A percentile compares a stretch with the other conserved stretches of the same genome.
Evolutionary conservation across 2,113 vertebrate genomes (phyloP).

Genomic region (Ivindomyrus marchei): DNA sequence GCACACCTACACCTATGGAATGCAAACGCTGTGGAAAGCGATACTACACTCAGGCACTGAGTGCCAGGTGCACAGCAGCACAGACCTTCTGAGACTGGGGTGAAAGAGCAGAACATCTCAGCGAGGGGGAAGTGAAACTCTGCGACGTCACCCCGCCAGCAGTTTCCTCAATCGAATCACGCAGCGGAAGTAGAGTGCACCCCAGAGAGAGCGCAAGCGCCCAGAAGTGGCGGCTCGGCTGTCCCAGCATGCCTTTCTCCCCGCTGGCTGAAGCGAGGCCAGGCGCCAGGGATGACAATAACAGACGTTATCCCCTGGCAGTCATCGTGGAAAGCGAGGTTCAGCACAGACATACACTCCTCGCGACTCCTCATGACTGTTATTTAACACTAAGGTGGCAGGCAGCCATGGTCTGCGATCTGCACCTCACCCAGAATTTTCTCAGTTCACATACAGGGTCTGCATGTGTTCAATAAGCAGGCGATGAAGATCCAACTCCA

Average conservation of each 20-base stretch:
- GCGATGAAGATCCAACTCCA: background rate
- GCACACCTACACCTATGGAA: background rate
- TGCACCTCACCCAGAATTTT: background rate
- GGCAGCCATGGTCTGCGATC: background rate
- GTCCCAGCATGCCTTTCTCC: background rate
- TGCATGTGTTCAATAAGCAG: background rate
- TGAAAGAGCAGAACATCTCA: background rate
- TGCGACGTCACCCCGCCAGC: background rate
- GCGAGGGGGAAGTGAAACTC: slow-evolving; percentile 13
- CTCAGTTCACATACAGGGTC: background rate
- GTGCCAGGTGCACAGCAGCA: background rate
- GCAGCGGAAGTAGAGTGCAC: background rate
- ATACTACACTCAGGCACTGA: background rate
- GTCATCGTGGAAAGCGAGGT: background rate
- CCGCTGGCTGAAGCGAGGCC: background rate
- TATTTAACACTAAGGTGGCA: background rate
- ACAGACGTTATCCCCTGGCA: background rate
- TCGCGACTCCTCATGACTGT: background rate
- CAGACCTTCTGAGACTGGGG: background rate
- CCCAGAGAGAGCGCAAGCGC: background rate
- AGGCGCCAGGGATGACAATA: background rate
- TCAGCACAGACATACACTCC: background rate
- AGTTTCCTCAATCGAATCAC: slow-evolving; percentile 8
- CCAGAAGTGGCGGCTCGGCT: no score
- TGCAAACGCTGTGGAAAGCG: background rate